A percentile compares a stretch with the other conserved stretches of the same genome.
Conservation (phyloP, 1,140 invertebrate genomes). For the Drosophila sp. region DNA sequence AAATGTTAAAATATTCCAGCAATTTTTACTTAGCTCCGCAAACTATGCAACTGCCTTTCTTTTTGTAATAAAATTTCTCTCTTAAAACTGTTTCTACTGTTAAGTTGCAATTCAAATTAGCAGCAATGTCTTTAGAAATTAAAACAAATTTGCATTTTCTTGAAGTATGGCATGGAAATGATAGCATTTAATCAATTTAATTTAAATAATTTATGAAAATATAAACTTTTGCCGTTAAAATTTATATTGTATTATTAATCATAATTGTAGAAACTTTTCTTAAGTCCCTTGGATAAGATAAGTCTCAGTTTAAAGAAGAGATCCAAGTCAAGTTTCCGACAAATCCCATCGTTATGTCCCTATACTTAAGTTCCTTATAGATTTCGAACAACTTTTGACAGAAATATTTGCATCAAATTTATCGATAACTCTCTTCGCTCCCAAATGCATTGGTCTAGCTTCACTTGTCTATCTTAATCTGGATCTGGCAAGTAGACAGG, state of each 20-base stretch:
- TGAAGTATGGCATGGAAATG: too few species aligned
- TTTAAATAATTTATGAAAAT: too few species aligned
- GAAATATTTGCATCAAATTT: background rate
- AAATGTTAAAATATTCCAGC: conserved; percentile 8
- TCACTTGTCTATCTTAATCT: conserved; percentile 12
- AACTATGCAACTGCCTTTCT: conserved; percentile 6
- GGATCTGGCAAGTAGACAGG: background rate
- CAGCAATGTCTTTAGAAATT: too few species aligned
- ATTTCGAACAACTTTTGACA: background rate
- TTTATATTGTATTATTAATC: too few species aligned
- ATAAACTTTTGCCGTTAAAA: too few species aligned
- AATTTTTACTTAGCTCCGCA: background rate
- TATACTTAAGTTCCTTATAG: background rate
- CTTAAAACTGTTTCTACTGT: background rate
- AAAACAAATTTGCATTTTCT: too few species aligned
- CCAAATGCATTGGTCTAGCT: background rate
- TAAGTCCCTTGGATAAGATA: too few species aligned
- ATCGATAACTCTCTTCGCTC: conserved; percentile 7
- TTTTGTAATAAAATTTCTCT: background rate
- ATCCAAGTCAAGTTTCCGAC: too few species aligned
- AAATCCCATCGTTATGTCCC: background rate
- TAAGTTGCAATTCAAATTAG: background rate
- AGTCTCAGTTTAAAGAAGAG: too few species aligned
- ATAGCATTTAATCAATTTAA: too few species aligned
- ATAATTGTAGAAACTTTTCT: too few species aligned